These are phyloP conservation scores for Carposina sasakii DNA, from an alignment of 1,140 invertebrate species.

Conservation along the genomic window DNA sequence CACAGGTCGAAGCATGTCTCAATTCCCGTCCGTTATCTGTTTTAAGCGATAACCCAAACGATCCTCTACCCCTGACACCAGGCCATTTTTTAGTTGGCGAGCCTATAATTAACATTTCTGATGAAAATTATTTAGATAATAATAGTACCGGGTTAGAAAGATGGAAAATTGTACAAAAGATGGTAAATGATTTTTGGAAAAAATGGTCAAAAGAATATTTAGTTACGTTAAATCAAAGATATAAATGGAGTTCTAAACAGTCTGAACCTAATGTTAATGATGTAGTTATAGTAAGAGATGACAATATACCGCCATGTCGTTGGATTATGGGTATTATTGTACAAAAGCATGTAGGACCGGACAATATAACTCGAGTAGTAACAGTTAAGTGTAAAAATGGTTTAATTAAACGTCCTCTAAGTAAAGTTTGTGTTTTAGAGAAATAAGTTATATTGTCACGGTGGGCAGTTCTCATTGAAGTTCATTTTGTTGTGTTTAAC, in stretches of 20 bases:
- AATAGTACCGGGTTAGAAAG: background rate
- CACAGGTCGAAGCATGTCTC: background rate
- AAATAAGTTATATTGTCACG: no score
- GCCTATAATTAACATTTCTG: background rate
- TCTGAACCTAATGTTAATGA: background rate
- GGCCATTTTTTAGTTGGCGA: no score
- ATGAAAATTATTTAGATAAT: background rate
- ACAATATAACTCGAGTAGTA: background rate
- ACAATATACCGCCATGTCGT: background rate
- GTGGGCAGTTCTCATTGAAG: no score
- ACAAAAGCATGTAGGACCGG: background rate
- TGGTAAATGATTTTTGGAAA: constrained; percentile 1
- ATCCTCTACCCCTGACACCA: background rate
- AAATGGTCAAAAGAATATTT: background rate
- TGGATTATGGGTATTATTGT: background rate
- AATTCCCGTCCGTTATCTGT: background rate
- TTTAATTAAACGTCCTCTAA: constrained; percentile 6
- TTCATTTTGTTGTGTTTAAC: no score
- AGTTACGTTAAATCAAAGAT: background rate
- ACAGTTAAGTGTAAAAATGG: constrained; percentile 6
- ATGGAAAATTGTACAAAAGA: background rate
- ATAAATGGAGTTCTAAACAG: background rate
- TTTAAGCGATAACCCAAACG: background rate
- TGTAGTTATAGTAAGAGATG: background rate
- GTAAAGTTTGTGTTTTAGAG: constrained; percentile 13